A percentile compares a stretch with the other conserved stretches of the same genome.
Conservation (phyloP, 2,113 vertebrate species). For the Damaliscus lunatus region DNA sequence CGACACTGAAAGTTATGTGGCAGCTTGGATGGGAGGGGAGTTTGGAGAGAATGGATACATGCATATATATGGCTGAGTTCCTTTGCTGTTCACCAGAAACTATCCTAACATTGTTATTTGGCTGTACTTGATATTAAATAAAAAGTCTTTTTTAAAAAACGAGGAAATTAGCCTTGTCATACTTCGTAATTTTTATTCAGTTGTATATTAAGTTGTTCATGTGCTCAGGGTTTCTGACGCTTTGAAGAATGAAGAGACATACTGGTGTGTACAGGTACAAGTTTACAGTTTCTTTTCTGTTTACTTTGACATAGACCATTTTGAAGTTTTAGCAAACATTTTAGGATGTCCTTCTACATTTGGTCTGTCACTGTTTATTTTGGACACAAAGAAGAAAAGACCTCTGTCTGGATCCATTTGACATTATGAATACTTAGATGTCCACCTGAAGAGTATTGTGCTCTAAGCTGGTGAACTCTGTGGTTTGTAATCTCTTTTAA, state of each 20-base stretch:
- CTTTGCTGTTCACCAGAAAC: not conserved
- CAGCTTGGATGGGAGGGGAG: not conserved
- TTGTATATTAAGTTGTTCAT: not conserved
- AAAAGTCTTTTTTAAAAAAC: not conserved
- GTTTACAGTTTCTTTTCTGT: not conserved
- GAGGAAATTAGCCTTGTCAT: not conserved
- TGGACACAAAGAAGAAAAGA: not conserved
- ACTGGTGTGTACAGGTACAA: not conserved
- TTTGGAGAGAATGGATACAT: not conserved
- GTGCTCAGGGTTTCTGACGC: not conserved
- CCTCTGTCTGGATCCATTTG: not conserved
- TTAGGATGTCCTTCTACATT: constrained; percentile 12
- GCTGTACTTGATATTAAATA: not conserved
- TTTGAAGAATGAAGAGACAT: not conserved
- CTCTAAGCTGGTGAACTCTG: not conserved
- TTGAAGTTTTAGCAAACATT: constrained; percentile 6
- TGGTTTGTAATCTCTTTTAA: not conserved
- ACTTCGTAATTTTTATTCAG: not conserved
- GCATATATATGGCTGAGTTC: not conserved
- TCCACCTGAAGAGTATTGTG: not conserved
- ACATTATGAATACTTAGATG: not conserved
- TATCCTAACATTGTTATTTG: not conserved
- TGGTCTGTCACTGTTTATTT: not conserved
- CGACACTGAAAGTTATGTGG: not conserved
- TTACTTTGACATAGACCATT: not conserved